A percentile compares a stretch with the other conserved stretches of the same genome.
These are phyloP conservation scores for Coracopsis vasa DNA, from an alignment of 2,113 vertebrate genomes.

Conservation along the genomic window DNA sequence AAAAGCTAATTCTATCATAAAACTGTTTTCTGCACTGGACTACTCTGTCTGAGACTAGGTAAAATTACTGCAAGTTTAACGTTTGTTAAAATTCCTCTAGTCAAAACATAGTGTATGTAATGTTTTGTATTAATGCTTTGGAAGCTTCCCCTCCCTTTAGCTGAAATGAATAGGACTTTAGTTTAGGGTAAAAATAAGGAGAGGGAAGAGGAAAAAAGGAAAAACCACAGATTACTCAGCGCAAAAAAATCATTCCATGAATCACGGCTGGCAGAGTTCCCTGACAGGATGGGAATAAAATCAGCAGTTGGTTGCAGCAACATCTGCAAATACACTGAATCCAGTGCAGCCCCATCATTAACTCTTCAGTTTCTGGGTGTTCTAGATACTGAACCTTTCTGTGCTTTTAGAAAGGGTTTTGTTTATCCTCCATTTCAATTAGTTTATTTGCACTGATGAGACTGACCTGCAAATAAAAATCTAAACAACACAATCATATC, in stretches of 20 bases:
- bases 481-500: neutral
- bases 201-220: constrained; percentile 58
- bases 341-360: constrained; percentile 55
- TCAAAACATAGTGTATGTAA: constrained; percentile 43
- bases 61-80: neutral
- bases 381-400: neutral
- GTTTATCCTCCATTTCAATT: neutral
- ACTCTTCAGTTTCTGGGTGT: constrained; percentile 53
- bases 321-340: constrained; percentile 75
- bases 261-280: constrained; percentile 77
- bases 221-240: constrained; percentile 80
- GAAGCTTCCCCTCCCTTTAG: constrained; percentile 41
- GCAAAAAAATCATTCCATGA: constrained; percentile 82
- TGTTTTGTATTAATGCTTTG: constrained; percentile 51
- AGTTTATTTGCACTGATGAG: neutral
- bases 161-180: constrained; percentile 68
- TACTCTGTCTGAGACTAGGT: neutral
- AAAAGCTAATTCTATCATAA: neutral
- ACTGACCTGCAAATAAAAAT: neutral
- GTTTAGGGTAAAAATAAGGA: constrained; percentile 63
- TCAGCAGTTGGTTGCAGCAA: constrained; percentile 65
- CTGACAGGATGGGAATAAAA: constrained; percentile 70
- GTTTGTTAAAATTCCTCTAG: constrained; percentile 13
- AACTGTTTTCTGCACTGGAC: neutral
- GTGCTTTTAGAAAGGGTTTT: neutral